These are phyloP conservation scores for Ceryle rudis DNA, from an alignment of 2,797 vertebrate genomes.

Conservation along the genomic window DNA sequence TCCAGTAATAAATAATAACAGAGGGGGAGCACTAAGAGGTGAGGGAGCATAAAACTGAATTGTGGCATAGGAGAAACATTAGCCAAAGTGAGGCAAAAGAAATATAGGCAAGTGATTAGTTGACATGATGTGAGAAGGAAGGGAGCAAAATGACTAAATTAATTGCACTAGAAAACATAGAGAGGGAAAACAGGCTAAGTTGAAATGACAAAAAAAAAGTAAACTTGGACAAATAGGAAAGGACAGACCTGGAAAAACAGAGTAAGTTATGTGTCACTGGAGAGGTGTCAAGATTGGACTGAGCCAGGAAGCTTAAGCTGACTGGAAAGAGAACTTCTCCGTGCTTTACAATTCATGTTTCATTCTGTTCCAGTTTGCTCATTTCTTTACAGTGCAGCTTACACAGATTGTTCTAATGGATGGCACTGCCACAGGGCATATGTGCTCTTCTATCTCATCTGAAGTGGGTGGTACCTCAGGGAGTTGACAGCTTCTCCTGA, in stretches of 20 bases:
- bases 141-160: neutral
- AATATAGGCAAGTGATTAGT: neutral
- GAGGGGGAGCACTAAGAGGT: neutral
- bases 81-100: neutral
- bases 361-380: neutral
- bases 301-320: neutral
- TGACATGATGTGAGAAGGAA: neutral
- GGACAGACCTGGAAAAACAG: conserved; percentile 23
- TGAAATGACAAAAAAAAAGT: conserved; percentile 19
- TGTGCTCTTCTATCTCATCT: neutral
- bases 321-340: neutral
- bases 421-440: conserved; percentile 14
- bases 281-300: neutral
- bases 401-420: conserved; percentile 16
- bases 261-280: neutral
- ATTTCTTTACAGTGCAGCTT: neutral
- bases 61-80: neutral
- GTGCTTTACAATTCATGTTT: neutral
- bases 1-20: conserved; percentile 45
- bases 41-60: neutral
- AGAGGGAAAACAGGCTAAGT: neutral
- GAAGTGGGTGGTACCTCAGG: conserved; percentile 4
- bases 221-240: conserved; percentile 22
- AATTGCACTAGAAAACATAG: neutral
- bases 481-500: conserved; percentile 27